These are phyloP conservation scores for Lydus trimaculatus DNA, from an alignment of 2,888 invertebrate genomes.

Conservation along the genomic window DNA sequence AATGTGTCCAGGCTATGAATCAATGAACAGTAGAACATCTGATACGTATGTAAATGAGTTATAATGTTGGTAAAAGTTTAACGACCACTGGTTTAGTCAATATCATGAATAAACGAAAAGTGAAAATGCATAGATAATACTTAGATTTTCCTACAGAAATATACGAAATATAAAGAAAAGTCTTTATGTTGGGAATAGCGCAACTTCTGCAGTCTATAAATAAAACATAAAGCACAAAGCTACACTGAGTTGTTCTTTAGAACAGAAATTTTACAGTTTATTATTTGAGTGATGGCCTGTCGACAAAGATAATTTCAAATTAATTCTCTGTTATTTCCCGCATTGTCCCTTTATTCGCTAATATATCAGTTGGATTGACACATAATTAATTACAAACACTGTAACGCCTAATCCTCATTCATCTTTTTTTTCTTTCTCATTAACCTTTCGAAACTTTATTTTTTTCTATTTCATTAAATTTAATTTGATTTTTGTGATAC, in stretches of 20 bases:
- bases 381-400: slow-evolving; percentile 2
- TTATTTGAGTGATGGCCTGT: neutral
- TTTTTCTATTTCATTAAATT: neutral
- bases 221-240: neutral
- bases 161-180: slow-evolving; percentile 4
- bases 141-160: neutral
- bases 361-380: slow-evolving; percentile 5
- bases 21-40: no score
- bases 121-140: neutral
- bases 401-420: neutral
- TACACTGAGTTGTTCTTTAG: neutral
- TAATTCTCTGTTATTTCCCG: neutral
- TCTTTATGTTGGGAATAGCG: slow-evolving; percentile 10
- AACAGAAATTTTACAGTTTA: neutral
- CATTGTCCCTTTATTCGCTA: slow-evolving; percentile 1
- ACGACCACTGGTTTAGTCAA: neutral
- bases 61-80: neutral
- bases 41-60: neutral
- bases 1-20: no score
- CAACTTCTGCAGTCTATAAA: slow-evolving; percentile 8
- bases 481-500: neutral
- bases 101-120: neutral
- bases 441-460: neutral
- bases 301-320: neutral
- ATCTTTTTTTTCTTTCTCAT: neutral